Evolutionary conservation across 1,140 invertebrate species (phyloP).

Genomic region (Antheraea mylitta): DNA sequence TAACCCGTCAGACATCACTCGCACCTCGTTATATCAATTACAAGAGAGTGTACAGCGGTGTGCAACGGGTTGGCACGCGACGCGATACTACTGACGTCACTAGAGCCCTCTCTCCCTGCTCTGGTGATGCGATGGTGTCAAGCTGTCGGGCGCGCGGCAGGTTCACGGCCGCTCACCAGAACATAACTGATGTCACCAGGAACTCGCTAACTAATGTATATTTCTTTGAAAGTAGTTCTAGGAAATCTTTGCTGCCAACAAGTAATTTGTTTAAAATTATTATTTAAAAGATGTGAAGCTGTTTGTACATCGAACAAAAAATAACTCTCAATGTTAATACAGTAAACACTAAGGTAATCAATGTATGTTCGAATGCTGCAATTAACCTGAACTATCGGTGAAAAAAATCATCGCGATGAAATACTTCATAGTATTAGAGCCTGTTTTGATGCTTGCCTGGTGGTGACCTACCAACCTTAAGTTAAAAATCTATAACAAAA

Average conservation of each 20-base stretch:
- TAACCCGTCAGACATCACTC: background rate
- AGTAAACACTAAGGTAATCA: no score
- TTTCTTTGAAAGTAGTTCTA: background rate
- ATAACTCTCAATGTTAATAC: no score
- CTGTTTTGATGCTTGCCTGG: no score
- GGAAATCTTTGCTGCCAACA: background rate
- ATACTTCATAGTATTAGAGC: no score
- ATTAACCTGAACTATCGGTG: no score
- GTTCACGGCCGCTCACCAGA: constrained; percentile 12
- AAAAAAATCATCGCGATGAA: no score
- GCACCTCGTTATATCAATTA: constrained; percentile 5
- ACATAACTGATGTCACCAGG: constrained; percentile 1
- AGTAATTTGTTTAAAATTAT: background rate
- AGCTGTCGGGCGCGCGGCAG: constrained; percentile 1
- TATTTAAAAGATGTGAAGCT: background rate
- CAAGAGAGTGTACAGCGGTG: background rate
- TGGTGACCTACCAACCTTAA: no score
- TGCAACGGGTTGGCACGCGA: constrained; percentile 14
- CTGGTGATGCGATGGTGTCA: no score
- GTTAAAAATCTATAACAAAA: no score
- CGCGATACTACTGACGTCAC: background rate
- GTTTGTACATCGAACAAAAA: background rate
- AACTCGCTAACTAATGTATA: background rate
- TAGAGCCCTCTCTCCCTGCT: background rate
- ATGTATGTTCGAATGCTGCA: no score